Evolutionary conservation across 1,140 invertebrate species (phyloP).

Genomic region (Diuraphis noxia): DNA sequence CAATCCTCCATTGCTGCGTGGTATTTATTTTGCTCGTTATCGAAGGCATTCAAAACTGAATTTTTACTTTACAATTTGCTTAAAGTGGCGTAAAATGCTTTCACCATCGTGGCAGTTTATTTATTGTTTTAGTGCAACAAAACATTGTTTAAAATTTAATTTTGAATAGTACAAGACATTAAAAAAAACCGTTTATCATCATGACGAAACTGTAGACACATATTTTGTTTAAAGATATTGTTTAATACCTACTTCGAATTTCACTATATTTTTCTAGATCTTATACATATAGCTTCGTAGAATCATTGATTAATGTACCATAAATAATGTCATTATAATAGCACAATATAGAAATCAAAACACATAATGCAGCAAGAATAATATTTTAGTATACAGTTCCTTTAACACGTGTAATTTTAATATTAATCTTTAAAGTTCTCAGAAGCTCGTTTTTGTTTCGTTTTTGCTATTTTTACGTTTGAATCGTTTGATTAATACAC

Average conservation of each 20-base stretch:
- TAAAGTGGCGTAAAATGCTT: neutral
- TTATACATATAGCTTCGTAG: no score
- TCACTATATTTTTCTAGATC: neutral
- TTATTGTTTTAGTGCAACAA: neutral
- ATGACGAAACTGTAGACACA: neutral
- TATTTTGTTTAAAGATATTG: neutral
- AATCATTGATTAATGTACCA: neutral
- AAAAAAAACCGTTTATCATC: neutral
- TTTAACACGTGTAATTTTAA: neutral
- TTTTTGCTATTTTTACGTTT: neutral
- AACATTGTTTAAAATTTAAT: neutral
- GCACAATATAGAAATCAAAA: neutral
- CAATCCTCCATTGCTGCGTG: neutral
- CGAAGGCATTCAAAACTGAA: neutral
- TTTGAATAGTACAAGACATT: neutral
- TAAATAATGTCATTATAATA: neutral
- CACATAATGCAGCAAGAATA: neutral
- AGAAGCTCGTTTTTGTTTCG: neutral
- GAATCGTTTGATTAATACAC: neutral
- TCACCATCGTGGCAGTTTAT: neutral
- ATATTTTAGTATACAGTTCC: neutral
- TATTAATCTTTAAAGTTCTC: neutral
- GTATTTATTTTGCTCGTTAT: constrained; percentile 2
- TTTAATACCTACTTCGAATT: neutral
- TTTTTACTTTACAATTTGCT: constrained; percentile 2